Base-by-base conservation (phyloP, 2,113 vertebrate genomes). In the Salvelinus sp. region DNA sequence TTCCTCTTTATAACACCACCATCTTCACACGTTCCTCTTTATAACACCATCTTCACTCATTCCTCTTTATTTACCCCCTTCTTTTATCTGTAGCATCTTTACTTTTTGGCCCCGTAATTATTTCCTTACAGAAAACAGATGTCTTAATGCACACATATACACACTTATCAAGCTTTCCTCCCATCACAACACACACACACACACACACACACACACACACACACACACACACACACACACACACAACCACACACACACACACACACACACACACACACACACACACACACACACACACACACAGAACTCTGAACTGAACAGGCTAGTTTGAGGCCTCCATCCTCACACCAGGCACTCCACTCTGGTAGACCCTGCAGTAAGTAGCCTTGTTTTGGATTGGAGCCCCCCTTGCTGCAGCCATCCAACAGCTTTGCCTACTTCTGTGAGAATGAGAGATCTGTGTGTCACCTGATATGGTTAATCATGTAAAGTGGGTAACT, bases 361-460 rank as follows among this genome's bases (percentile, higher is more conserved):
- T 30, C 72, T 62, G 18, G 50, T 85, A 74, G 50, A 62, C n/a
- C 33, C 66, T 79, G 74, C 84, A 72, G 84, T 86, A 85, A 85
- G 83, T 85, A 82, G 73, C 28, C 63, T 2, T 73, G 48, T 50
- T 50, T 57, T 69, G 38, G 44, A 72, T 33, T 58, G 14, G 23
- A 54, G 70, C 44, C 18, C 50, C 14, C 50, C 50, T 22, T 14
- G 76, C 33, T 76, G 70, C 75, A 76, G 48, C 78, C n/a, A 27
- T 14, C 63, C 25, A 12, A 22, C 63, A 65, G 63, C 25, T 69
- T 47, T 69, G 44, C 22, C 22, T 80, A 33, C 76, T 65, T 75
- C 54, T 78, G 75, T 67, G 67, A 22, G 10, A 16, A 18, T 47
- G 20, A 60, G 71, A 54, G 18, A 44, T 48, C 28, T 70, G 72